phyloP scores from a whole-genome alignment of 2,888 invertebrate species.

The Tipula confusa region DNA sequence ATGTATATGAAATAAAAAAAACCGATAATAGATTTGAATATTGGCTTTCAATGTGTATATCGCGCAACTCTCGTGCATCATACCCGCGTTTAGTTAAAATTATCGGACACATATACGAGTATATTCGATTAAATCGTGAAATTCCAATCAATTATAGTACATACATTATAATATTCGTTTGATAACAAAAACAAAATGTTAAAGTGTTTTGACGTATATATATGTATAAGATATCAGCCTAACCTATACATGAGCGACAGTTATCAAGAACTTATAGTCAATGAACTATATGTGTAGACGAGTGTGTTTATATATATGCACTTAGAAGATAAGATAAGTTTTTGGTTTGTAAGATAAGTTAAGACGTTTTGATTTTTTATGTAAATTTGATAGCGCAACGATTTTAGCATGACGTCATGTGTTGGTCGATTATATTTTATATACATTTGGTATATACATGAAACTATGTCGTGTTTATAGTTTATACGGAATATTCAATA shows the following conservation, averaged over 20 bases:
- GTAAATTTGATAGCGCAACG: neutral
- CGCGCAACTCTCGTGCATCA: neutral
- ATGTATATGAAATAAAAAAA: neutral
- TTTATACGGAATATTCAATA: neutral
- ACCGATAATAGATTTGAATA: neutral
- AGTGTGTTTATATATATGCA: no score
- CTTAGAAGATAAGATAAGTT: constrained; percentile 16
- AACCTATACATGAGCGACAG: neutral
- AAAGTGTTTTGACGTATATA: neutral
- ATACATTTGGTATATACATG: no score
- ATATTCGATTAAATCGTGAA: neutral
- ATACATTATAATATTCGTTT: neutral
- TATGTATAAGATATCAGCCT: neutral
- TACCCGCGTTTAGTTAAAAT: neutral
- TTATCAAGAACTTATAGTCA: neutral
- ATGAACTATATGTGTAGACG: no score
- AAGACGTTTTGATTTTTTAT: neutral
- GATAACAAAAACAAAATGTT: neutral
- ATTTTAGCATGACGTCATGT: neutral
- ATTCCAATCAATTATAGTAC: constrained; percentile 16
- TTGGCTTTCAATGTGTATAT: neutral
- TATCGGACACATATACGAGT: neutral
- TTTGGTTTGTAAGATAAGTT: neutral
- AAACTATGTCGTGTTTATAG: neutral
- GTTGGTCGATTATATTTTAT: neutral